Conservation (phyloP, 2,797 vertebrate genomes). For the Crocidura indochinensis region DNA sequence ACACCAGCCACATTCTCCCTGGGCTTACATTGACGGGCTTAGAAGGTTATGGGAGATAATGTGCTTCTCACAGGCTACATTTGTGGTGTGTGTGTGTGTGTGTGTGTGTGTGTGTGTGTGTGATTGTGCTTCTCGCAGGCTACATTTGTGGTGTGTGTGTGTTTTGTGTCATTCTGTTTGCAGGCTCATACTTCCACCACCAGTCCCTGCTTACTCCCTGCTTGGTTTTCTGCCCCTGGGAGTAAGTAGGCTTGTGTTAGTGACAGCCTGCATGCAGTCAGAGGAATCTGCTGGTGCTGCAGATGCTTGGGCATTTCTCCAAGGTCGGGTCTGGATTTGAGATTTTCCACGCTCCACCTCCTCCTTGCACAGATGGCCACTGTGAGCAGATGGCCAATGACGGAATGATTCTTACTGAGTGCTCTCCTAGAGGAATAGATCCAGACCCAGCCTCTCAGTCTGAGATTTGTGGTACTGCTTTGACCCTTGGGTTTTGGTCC, state of each 20-base stretch:
- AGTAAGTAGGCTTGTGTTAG: background rate
- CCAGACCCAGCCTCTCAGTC: background rate
- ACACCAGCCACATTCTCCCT: fast-evolving
- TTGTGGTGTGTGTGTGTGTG: too few species aligned
- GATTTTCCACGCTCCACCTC: background rate
- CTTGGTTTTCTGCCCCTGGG: background rate
- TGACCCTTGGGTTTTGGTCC: too few species aligned
- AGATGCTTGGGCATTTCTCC: background rate
- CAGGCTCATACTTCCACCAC: background rate
- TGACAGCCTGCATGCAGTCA: background rate
- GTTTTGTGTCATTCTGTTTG: background rate
- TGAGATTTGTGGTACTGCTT: background rate
- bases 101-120: too few species aligned
- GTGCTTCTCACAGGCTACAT: too few species aligned
- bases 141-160: too few species aligned
- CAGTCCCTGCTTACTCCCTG: background rate
- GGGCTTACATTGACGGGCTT: background rate
- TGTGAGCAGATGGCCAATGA: background rate
- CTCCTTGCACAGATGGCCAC: background rate
- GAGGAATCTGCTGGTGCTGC: constrained; percentile 32
- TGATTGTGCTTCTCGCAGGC: too few species aligned
- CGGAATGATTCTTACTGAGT: background rate
- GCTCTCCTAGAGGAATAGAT: background rate
- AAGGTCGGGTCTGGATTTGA: background rate
- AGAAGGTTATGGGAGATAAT: background rate